Percentiles rank a stretch among this genome's conserved stretches.
phyloP scores from a whole-genome alignment of 2,113 vertebrate species.

The Scopus umbretta region DNA sequence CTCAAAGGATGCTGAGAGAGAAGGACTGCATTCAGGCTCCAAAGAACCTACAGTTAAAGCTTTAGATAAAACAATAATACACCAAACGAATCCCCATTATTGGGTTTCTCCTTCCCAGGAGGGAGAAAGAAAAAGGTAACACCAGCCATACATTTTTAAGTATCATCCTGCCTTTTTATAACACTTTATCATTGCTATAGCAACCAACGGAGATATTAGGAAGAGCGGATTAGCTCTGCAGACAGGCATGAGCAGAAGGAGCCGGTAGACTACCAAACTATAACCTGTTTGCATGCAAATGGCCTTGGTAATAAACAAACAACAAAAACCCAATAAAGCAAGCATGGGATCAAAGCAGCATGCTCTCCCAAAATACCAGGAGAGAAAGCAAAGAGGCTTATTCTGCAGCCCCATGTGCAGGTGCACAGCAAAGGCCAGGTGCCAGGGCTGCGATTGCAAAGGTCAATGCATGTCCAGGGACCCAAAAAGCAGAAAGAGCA shows the following conservation, averaged over 20 bases:
- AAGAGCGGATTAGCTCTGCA: neutral
- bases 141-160: neutral
- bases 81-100: neutral
- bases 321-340: neutral
- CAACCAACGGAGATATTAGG: neutral
- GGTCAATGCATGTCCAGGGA: neutral
- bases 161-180: slow-evolving; percentile 3
- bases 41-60: neutral
- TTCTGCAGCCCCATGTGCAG: rapidly evolving
- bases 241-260: neutral
- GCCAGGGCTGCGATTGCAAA: neutral
- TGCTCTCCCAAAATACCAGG: neutral
- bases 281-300: neutral
- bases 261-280: neutral
- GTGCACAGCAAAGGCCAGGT: rapidly evolving
- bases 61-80: neutral
- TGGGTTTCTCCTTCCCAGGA: neutral
- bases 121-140: neutral
- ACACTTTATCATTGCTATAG: slow-evolving; percentile 20
- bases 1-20: neutral
- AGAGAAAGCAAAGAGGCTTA: neutral
- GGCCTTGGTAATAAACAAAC: neutral
- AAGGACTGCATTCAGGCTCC: neutral
- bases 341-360: neutral
- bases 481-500: neutral